Evolutionary conservation across 2,113 vertebrate genomes (phyloP).

Genomic region (Lepus timidus): DNA sequence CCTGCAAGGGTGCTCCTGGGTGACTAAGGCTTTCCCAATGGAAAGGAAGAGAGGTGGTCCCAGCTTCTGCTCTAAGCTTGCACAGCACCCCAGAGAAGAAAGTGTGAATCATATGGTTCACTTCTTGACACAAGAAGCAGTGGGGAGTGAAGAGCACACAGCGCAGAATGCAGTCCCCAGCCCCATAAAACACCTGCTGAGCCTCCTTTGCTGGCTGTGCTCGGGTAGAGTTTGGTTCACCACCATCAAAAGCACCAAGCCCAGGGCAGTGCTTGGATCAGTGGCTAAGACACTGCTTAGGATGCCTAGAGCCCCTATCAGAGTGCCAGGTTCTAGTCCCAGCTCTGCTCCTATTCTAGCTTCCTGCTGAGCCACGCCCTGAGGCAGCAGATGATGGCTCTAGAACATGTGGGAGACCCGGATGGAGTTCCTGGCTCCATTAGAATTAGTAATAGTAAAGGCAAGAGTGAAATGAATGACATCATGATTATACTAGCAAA

Average conservation of each 20-base stretch:
- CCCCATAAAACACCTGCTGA: fast-evolving
- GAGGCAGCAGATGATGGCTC: too few species aligned
- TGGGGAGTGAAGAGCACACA: neutral
- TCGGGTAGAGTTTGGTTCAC: neutral
- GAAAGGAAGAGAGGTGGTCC: neutral
- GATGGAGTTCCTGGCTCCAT: too few species aligned
- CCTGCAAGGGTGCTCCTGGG: fast-evolving
- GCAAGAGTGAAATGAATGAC: neutral
- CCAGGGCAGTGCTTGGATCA: too few species aligned
- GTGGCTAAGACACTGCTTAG: too few species aligned
- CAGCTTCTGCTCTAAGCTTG: neutral
- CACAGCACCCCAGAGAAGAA: neutral
- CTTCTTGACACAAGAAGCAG: neutral
- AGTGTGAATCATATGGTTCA: fast-evolving
- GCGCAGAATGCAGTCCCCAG: too few species aligned
- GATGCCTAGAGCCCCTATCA: too few species aligned
- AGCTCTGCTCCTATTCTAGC: too few species aligned
- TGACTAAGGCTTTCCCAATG: neutral
- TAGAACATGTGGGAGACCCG: too few species aligned
- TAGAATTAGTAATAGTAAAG: neutral
- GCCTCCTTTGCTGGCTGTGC: fast-evolving
- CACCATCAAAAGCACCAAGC: neutral
- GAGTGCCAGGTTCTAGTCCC: too few species aligned
- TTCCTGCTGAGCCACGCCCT: too few species aligned
- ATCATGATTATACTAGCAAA: neutral